Evolutionary conservation across 2,888 invertebrate species (phyloP), one percentile per base, ranked within the genome.

Genomic region (Agrotis segetum): DNA sequence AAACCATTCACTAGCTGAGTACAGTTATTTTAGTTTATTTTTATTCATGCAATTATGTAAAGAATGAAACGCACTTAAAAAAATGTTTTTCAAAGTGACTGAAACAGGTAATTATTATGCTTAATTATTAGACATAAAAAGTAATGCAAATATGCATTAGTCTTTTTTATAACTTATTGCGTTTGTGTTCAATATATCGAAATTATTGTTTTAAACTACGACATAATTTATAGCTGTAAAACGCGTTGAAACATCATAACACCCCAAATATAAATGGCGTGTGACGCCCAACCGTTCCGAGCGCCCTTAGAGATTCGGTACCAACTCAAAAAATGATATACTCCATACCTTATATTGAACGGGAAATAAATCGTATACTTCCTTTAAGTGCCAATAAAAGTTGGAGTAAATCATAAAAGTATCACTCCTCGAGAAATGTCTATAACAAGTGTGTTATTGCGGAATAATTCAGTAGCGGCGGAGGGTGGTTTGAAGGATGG

Each of bases 311-410:
- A 93, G 92, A 94, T 90, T 93, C 90, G 88, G 89, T 88, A 88
- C 83, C 85, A 89, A 92, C 91, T 92, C 90, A 93, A 95, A 96
- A 95, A 95, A 95, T 95, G 95, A 95, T 95, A 95, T 92, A 95
- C 94, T 94, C 91, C 90, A 88, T 92, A 92, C 93, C 93, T 94
- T 94, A 95, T 95, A 95, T 96, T 95, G 95, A 95, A 94, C 95
- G 92, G 91, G 90, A 93, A 95, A 96, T 96, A 96, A 95, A 96
- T 96, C 95, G 94, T 94, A 94, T 95, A 95, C 95, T 95, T 94
- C 94, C 95, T 95, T 94, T 96, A 96, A 96, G 96, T 95, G 95
- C 96, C 96, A 96, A 96, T 96, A 96, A 96, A 96, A 96, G 94
- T 96, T 94, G 95, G 90, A 95, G 95, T 96, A 96, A 96, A 96